These are phyloP conservation scores for Pachyrhynchus sulphureomaculatus DNA, from an alignment of 1,140 invertebrate genomes.

Conservation along the genomic window DNA sequence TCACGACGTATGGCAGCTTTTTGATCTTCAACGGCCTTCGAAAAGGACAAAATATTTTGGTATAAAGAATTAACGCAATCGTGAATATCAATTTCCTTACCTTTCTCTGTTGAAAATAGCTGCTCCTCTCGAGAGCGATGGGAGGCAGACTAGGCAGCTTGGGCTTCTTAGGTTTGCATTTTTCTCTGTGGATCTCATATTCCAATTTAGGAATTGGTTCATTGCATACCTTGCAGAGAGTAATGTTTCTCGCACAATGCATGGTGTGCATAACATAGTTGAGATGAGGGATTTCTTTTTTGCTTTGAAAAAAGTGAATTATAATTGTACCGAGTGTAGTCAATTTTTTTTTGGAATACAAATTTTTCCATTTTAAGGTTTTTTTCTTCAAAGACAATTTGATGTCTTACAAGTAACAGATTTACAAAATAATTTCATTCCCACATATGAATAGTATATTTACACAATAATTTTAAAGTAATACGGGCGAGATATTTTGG, in stretches of 20 bases:
- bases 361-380: no score
- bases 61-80: background rate
- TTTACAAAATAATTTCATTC: no score
- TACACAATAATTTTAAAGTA: no score
- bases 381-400: no score
- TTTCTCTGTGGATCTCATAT: slow-evolving; percentile 42
- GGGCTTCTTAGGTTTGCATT: slow-evolving; percentile 27
- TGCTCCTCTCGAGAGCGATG: slow-evolving; percentile 38
- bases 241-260: slow-evolving; percentile 49
- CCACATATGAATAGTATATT: no score
- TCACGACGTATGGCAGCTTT: slow-evolving; percentile 34
- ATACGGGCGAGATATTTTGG: no score
- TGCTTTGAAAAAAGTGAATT: slow-evolving; percentile 37
- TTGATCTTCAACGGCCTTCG: slow-evolving; percentile 33
- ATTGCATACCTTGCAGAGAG: slow-evolving; percentile 46
- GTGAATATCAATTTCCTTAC: background rate
- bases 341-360: no score
- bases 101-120: slow-evolving; percentile 40
- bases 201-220: slow-evolving; percentile 47
- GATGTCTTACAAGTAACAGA: no score
- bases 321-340: no score
- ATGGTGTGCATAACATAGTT: slow-evolving; percentile 52
- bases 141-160: slow-evolving; percentile 26
- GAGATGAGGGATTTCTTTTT: slow-evolving; percentile 50
- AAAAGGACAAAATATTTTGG: background rate